Conservation (phyloP, 2,797 vertebrate species). For the Lagocephalus sceleratus region DNA sequence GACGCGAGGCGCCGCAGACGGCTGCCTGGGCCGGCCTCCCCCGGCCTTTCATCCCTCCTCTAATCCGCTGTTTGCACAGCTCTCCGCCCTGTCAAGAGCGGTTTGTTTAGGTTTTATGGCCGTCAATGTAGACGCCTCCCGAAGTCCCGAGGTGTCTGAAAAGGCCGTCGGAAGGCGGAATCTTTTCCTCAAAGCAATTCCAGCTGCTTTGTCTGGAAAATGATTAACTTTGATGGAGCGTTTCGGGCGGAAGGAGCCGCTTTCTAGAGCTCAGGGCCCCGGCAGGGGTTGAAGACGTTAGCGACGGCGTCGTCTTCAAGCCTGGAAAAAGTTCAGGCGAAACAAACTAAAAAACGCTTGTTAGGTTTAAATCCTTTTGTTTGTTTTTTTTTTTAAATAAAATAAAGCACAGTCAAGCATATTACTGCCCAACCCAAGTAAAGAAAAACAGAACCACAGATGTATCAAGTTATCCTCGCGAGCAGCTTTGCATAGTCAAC, state of each 20-base stretch:
- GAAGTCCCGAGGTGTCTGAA: conserved; percentile 57
- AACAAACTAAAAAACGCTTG: too few species aligned
- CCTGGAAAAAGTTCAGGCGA: too few species aligned
- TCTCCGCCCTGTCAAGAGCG: conserved; percentile 73
- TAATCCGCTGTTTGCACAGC: conserved; percentile 81
- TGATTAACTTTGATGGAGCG: conserved; percentile 42
- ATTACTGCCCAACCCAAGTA: too few species aligned
- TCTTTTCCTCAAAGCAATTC: conserved; percentile 47
- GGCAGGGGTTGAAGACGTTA: not conserved
- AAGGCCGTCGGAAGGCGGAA: conserved; percentile 55
- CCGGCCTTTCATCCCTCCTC: conserved; percentile 74
- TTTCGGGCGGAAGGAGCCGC: conserved; percentile 29
- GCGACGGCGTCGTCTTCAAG: too few species aligned
- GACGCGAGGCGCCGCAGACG: too few species aligned
- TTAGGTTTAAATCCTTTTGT: too few species aligned
- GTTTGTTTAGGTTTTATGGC: conserved; percentile 77
- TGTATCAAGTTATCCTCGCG: too few species aligned
- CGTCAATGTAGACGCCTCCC: conserved; percentile 59
- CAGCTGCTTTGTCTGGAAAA: conserved; percentile 10
- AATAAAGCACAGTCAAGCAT: too few species aligned
- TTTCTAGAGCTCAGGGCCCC: conserved; percentile 16
- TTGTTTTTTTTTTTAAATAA: too few species aligned
- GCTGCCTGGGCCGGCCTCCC: conserved; percentile 42
- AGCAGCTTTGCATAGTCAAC: too few species aligned
- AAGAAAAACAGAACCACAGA: too few species aligned